Conservation (phyloP, 2,113 vertebrate genomes). For the Oryzias woworae region DNA sequence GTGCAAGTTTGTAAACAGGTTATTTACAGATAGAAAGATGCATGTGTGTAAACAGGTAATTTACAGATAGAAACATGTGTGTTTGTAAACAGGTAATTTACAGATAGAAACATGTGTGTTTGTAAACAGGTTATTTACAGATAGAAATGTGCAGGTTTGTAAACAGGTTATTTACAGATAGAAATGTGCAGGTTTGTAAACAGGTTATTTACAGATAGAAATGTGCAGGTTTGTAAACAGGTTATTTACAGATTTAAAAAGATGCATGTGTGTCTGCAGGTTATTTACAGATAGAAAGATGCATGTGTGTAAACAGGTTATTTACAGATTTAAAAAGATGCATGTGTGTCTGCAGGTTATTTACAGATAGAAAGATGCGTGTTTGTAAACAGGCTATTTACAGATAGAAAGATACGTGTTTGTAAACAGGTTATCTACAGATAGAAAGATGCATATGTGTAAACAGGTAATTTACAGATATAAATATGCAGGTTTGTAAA, state of each 20-base stretch:
- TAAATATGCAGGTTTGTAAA: background rate
- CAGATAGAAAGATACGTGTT: background rate
- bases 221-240: background rate
- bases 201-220: background rate
- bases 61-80: too few species aligned
- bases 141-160: background rate
- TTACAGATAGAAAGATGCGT: background rate
- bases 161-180: too few species aligned
- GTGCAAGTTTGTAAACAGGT: too few species aligned
- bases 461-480: background rate
- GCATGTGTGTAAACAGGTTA: background rate
- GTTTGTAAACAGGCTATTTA: conserved; percentile 1
- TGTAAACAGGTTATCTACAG: too few species aligned
- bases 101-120: background rate
- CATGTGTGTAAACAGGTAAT: background rate
- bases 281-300: too few species aligned
- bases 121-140: conserved; percentile 10
- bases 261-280: too few species aligned
- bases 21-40: too few species aligned
- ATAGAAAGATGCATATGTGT: too few species aligned
- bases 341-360: background rate
- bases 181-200: too few species aligned
- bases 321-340: conserved; percentile 4
- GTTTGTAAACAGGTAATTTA: conserved; percentile 5
- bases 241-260: conserved; percentile 8